phyloP scores from a whole-genome alignment of 2,113 vertebrate species.

The Microcebus lehilahytsara region DNA sequence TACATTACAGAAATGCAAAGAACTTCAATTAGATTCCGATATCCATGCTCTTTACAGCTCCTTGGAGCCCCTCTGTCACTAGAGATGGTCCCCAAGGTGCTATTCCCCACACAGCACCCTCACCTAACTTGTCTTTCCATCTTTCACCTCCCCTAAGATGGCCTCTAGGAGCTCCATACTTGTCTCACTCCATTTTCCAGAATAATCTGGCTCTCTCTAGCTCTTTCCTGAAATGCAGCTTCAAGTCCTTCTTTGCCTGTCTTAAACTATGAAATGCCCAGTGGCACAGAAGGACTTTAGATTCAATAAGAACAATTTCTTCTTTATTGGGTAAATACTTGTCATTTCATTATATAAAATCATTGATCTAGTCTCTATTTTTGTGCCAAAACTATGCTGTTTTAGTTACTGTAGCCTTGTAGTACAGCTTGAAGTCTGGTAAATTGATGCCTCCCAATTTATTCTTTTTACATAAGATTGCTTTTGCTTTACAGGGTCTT shows the following conservation, averaged over 20 bases:
- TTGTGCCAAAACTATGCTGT: too few species aligned
- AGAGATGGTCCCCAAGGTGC: not conserved
- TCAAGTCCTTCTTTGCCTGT: not conserved
- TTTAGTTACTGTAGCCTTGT: too few species aligned
- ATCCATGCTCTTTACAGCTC: not conserved
- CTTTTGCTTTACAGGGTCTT: too few species aligned
- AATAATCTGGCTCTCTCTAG: not conserved
- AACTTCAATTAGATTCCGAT: not conserved
- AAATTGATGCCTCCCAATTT: too few species aligned
- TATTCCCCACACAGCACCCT: too few species aligned
- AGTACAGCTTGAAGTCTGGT: too few species aligned
- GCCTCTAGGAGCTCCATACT: not conserved
- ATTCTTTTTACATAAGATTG: too few species aligned
- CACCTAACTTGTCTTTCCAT: not conserved
- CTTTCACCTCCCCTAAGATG: not conserved
- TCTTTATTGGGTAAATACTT: not conserved
- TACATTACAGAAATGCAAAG: not conserved
- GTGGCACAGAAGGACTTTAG: not conserved
- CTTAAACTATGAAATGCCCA: not conserved
- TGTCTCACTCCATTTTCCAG: not conserved
- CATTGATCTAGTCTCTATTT: too few species aligned
- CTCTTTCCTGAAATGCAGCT: not conserved
- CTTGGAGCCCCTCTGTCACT: not conserved
- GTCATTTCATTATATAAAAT: not conserved
- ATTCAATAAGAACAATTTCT: not conserved